Evolutionary conservation across 2,888 invertebrate genomes (phyloP).

Genomic region (Masnerella sp.): DNA sequence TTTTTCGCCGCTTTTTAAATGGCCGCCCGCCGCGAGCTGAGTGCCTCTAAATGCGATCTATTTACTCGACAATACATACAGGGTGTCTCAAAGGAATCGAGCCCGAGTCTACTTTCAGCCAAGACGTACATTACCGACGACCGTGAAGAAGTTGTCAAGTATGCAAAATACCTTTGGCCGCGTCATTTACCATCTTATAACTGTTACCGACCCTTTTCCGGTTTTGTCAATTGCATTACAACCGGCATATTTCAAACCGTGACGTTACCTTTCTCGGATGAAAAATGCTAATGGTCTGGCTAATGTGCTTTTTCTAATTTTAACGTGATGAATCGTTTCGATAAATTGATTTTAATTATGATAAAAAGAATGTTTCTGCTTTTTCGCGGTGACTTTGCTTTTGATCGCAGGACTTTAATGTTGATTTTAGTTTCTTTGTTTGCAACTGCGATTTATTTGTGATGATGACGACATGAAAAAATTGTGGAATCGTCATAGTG

Average conservation of each 20-base stretch:
- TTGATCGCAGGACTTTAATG: too few species aligned
- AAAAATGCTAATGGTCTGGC: conserved; percentile 16
- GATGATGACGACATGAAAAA: too few species aligned
- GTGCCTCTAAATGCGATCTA: conserved; percentile 73
- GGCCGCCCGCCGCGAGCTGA: conserved; percentile 72
- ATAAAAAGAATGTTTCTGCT: too few species aligned
- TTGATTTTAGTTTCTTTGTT: too few species aligned
- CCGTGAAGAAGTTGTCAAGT: conserved; percentile 59
- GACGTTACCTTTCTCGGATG: conserved; percentile 32
- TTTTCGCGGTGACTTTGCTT: too few species aligned
- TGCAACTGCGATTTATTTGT: too few species aligned
- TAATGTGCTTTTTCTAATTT: conserved; percentile 14
- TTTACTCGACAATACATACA: conserved; percentile 68
- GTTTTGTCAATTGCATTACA: conserved; percentile 46
- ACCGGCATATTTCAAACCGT: conserved; percentile 29
- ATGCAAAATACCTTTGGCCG: conserved; percentile 48
- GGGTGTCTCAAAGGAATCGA: conserved; percentile 60
- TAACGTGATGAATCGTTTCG: neutral
- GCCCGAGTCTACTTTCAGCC: conserved; percentile 57
- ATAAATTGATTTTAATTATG: neutral
- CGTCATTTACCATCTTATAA: conserved; percentile 49
- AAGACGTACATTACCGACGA: conserved; percentile 53
- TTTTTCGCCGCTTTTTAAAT: conserved; percentile 70
- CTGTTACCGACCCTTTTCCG: conserved; percentile 2
- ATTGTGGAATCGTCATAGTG: too few species aligned